phyloP scores from a whole-genome alignment of 2,113 vertebrate species.

The Centropus unirufus region DNA sequence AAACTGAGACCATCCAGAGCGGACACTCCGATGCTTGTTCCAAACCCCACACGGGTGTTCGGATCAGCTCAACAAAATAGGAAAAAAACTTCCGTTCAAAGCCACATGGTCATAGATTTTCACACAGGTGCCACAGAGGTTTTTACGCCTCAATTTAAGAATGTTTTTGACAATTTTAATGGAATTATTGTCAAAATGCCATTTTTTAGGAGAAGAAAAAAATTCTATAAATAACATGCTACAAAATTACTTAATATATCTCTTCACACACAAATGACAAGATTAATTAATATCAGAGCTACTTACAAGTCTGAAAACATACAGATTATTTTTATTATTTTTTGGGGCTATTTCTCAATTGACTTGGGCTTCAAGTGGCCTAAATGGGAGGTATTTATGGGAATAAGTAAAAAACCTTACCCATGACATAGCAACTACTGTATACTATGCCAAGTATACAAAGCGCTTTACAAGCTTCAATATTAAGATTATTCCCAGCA shows the following conservation, averaged over 20 bases:
- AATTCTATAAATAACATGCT: neutral
- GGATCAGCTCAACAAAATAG: neutral
- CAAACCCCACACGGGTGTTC: neutral
- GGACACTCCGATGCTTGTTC: neutral
- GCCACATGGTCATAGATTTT: neutral
- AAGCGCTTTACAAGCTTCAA: neutral
- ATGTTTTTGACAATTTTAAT: neutral
- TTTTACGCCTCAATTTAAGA: neutral
- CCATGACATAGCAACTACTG: neutral
- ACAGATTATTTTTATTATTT: neutral
- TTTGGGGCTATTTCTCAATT: neutral
- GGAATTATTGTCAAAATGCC: neutral
- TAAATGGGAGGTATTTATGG: neutral
- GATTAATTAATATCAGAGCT: neutral
- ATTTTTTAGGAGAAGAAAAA: neutral
- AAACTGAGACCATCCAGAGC: neutral
- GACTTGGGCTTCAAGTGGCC: neutral
- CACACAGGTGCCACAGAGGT: neutral
- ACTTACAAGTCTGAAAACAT: neutral
- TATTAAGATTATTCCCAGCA: neutral
- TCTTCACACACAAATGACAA: neutral
- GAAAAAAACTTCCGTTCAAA: neutral
- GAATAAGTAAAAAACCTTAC: neutral
- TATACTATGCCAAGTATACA: neutral
- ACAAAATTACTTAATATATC: neutral